phyloP scores from a whole-genome alignment of 92 coral and sea anemone genomes.

The Actinernus sp. region DNA sequence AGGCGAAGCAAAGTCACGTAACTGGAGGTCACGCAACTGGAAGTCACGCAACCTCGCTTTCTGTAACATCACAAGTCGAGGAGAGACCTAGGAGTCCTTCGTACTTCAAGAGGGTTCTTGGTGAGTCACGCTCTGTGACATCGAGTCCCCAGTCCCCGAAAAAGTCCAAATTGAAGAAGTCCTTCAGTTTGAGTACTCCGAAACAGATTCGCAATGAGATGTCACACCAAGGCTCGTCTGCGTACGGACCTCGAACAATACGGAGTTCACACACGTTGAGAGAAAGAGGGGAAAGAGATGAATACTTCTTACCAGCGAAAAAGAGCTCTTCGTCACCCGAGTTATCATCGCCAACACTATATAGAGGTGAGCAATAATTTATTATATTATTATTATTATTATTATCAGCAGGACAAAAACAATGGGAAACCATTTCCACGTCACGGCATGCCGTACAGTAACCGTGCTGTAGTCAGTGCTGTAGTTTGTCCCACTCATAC shows the following conservation, averaged over 20 bases:
- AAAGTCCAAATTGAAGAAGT: slow-evolving; percentile 57
- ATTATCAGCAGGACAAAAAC: too few relatives aligned
- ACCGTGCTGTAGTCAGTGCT: too few relatives aligned
- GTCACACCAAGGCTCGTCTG: slow-evolving; percentile 47
- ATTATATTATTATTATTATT: too few relatives aligned
- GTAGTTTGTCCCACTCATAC: too few relatives aligned
- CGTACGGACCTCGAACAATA: slow-evolving; percentile 41
- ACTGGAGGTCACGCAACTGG: neutral
- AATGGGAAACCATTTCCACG: too few relatives aligned
- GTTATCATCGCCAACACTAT: slow-evolving; percentile 70
- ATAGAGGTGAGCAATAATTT: slow-evolving; percentile 70
- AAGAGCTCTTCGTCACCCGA: slow-evolving; percentile 91
- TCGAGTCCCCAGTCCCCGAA: slow-evolving; percentile 34
- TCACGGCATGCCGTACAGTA: too few relatives aligned
- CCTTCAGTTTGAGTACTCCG: slow-evolving; percentile 75
- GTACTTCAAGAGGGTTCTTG: slow-evolving; percentile 1
- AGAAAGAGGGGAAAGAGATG: slow-evolving; percentile 14
- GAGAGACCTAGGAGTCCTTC: too few relatives aligned
- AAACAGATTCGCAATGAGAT: slow-evolving; percentile 24
- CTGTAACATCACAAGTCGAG: slow-evolving; percentile 14
- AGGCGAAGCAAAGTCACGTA: neutral
- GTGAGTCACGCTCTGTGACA: slow-evolving; percentile 19
- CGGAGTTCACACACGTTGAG: slow-evolving; percentile 38
- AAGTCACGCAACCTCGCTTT: neutral
- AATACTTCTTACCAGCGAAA: slow-evolving; percentile 26